Evolutionary conservation across 1,140 invertebrate species (phyloP), one percentile per base, ranked within the genome.

Genomic region (Drosophila repleta): DNA sequence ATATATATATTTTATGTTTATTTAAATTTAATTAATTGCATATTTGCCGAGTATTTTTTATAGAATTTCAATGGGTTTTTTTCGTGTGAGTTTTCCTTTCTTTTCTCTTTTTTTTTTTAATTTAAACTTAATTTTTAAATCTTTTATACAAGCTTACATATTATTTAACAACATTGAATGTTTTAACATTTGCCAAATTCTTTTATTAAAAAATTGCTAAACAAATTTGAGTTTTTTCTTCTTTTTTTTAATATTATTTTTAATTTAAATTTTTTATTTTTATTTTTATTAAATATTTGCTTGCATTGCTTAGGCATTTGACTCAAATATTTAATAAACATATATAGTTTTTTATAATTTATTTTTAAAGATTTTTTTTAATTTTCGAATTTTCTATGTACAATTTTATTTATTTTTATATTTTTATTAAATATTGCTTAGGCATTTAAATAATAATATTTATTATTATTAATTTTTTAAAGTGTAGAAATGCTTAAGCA

Each of bases 81-180:
- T 18, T 64, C 76, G 69, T 76, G 64, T 67, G 65, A 74, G 55
- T 65, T 55, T 52, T 58, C 49, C n/a, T n/a, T 29, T 29, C 26
- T 29, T 29, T 24, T 24, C 24, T 24, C 4, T 24, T 24, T 24
- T 24, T 2, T 26, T 49, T 41, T 57, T 41, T 65, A 48, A 15
- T 53, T 7, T 24, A 0, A 29, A 20, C 57, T 21, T 55, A n/a
- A 49, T 51, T 4, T 15, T 8, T 43, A 29, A 8, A 29, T 43
- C 37, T 60, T 26, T 63, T 55, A 70, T 89, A 89, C 79, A 90
- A 70, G 68, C 88, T 90, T 90, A 90, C 74, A 70, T 82, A 90
- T 73, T 88, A 90, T 90, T 90, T 88, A 90, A 90, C 88, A 90
- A 90, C 88, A 90, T 90, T 90, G 56, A 90, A 90, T 90, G 88